phyloP scores from a whole-genome alignment of 2,888 invertebrate genomes.

The Eristalinus aeneus region DNA sequence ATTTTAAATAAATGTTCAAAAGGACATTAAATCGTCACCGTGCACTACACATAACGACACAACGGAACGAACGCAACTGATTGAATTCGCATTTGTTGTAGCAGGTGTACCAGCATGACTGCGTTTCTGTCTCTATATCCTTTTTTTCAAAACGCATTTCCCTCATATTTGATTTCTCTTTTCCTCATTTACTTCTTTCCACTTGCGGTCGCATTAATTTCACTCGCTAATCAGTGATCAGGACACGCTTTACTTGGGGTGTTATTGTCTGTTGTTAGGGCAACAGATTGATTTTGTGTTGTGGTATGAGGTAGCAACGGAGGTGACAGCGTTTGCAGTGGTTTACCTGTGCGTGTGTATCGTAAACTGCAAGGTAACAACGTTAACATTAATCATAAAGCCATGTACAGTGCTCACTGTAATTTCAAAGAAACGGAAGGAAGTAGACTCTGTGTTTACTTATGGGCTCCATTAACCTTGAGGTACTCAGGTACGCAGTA shows the following conservation, averaged over 20 bases:
- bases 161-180: background rate
- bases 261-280: slow-evolving; percentile 55
- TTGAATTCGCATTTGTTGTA: slow-evolving; percentile 19
- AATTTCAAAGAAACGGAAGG: background rate
- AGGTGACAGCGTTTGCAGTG: slow-evolving; percentile 8
- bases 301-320: slow-evolving; percentile 30
- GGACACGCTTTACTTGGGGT: slow-evolving; percentile 20
- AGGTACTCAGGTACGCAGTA: background rate
- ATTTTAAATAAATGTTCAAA: slow-evolving; percentile 1
- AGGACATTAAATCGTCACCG: background rate
- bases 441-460: background rate
- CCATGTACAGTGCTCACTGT: background rate
- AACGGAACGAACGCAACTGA: slow-evolving; percentile 35
- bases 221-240: slow-evolving; percentile 17
- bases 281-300: slow-evolving; percentile 18
- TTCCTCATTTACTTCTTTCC: background rate
- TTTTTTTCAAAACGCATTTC: slow-evolving; percentile 24
- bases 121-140: background rate
- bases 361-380: slow-evolving; percentile 27
- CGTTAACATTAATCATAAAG: slow-evolving; percentile 11
- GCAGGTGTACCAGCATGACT: slow-evolving; percentile 8
- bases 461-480: background rate
- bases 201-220: background rate
- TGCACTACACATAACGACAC: slow-evolving; percentile 15
- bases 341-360: background rate